Evolutionary conservation across 2,113 vertebrate species (phyloP), one percentile per base, ranked within the genome.

Genomic region (Holacanthus passer): DNA sequence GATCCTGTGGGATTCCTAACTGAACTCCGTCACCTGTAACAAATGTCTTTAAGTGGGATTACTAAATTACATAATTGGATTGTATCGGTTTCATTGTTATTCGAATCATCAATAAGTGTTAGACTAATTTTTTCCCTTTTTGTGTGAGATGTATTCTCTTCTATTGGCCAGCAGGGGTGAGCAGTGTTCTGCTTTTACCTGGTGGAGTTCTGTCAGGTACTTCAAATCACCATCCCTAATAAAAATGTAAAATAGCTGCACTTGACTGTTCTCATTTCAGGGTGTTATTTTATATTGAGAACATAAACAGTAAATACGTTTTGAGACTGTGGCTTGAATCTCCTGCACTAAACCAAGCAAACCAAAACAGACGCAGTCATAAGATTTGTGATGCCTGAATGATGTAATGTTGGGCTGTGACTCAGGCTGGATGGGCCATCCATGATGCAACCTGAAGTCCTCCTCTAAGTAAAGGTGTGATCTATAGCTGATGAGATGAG

Each of bases 391-490:
- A 17, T 41, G 48, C 9, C 14, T 84, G 71, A 35, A 43, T 84
- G 82, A 84, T 75, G 82, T 16, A 75, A 84, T 14, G 56, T 9
- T 59, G 53, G 11, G 79, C 53, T 59, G 70, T 35, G 67, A 35
- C 47, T 71, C 12, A 29, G 43, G 52, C 41, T 27, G 64, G 22
- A 37, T 2, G 17, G 63, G 8, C 47, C 48, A 14, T 71, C 48
- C 77, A 47, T 79, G 64, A 79, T 79, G 70, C 58, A 79, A 84
- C 71, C 60, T 37, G 11, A 56, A 41, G 29, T 66, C 64, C 50
- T 50, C 58, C 22, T 75, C 31, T n/a, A n/a, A 45, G 59, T 62
- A 11, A 62, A 43, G 17, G 41, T 50, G 58, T 63, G 77, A 77
- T 77, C 60, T 32, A 16, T 39, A 20, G n/a, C 43, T 53, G 64